These are phyloP conservation scores for Sprattus sprattus DNA, from an alignment of 2,113 vertebrate species.

Conservation along the genomic window DNA sequence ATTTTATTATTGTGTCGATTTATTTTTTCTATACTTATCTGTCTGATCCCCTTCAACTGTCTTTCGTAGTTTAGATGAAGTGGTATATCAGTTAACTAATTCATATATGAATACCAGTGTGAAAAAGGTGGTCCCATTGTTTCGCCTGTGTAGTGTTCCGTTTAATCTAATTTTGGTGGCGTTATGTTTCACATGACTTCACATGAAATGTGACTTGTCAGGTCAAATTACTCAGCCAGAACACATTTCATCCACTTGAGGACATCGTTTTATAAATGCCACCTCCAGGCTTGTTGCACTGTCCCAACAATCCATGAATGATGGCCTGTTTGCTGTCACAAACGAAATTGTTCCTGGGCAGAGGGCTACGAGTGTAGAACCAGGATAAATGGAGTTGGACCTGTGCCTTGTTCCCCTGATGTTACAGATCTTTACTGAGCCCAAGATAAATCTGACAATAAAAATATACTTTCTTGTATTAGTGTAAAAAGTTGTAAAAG, in stretches of 20 bases:
- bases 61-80: too few species aligned
- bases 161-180: neutral
- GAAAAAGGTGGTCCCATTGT: neutral
- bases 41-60: too few species aligned
- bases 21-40: too few species aligned
- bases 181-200: neutral
- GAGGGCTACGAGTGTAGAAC: neutral
- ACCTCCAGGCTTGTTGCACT: neutral
- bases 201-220: neutral
- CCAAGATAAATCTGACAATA: neutral
- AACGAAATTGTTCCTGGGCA: neutral
- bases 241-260: neutral
- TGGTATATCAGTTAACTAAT: neutral
- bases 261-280: neutral
- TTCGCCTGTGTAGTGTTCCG: neutral
- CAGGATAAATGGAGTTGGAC: neutral
- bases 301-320: neutral
- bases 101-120: neutral
- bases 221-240: neutral
- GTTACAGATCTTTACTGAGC: neutral
- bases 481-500: neutral
- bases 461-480: neutral
- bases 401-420: neutral
- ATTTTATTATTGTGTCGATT: too few species aligned
- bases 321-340: neutral